Base-by-base conservation (phyloP, 2,888 invertebrate genomes). In the Horisme vitalbata region DNA sequence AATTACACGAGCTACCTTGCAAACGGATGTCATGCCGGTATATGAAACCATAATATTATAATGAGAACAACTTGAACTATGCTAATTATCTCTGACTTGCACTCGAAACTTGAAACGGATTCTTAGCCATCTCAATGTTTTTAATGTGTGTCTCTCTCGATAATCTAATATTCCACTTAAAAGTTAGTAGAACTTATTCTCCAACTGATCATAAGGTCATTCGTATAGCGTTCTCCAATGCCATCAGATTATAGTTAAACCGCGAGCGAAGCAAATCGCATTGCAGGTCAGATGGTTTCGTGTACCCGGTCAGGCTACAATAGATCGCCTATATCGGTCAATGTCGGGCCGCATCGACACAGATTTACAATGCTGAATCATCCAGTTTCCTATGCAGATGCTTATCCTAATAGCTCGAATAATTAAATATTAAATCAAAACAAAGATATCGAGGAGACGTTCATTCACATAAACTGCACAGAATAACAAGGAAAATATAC, bases 281-380 rank as follows among this genome's bases (percentile, higher is more conserved):
- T 8, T 31, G 8, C 37, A 27, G 34, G 33, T 48, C 32, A 44
- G 21, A 33, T 20, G 18, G 26, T 41, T 49, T 48, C 10, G 33
- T 49, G 46, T 62, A 57, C 56, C 59, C 57, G 55, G 60, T 65
- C 63, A 62, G 48, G 37, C 36, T 13, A 43, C 52, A 49, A 47
- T 54, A 55, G 55, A 49, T 51, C 54, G 41, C 33, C 51, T 61
- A 68, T 64, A 56, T 73, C 61, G 73, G 74, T 72, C 75, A 73
- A 65, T 73, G 75, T 63, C 65, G 57, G 50, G 37, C 11, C 37
- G 35, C 46, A 34, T 8, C 58, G 53, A 52, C 57, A 54, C 52
- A 12, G 37, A 57, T 59, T 55, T 52, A 55, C 53, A 59, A 50
- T 43, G 55, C 59, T 55, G 57, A 69, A 55, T 63, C 58, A 59